Percentiles rank a stretch among this genome's conserved stretches.
Conservation (phyloP, 1,140 invertebrate genomes). For the Drosophila nannoptera region DNA sequence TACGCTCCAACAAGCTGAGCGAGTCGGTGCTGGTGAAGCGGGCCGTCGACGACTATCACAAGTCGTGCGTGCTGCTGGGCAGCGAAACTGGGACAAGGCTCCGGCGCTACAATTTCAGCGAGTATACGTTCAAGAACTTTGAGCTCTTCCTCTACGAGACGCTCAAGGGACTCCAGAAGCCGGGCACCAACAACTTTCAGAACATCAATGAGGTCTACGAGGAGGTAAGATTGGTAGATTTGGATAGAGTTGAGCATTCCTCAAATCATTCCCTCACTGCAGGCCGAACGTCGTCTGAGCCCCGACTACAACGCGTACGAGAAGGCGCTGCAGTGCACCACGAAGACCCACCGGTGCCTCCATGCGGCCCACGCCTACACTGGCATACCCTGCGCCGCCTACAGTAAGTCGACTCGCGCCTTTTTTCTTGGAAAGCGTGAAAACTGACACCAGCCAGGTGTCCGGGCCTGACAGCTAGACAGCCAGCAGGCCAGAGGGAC, state of each 20-base stretch:
- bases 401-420: slow-evolving; percentile 83
- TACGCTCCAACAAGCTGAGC: slow-evolving; percentile 91
- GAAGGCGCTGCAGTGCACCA: slow-evolving; percentile 84
- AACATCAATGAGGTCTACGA: slow-evolving; percentile 80
- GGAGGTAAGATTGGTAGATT: slow-evolving; percentile 63
- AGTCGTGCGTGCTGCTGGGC: slow-evolving; percentile 86
- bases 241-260: not conserved
- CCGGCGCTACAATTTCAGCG: slow-evolving; percentile 84
- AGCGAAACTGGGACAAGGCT: slow-evolving; percentile 80
- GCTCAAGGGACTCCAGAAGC: slow-evolving; percentile 87
- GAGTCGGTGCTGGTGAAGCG: slow-evolving; percentile 94
- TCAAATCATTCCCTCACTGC: not conserved
- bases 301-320: slow-evolving; percentile 81
- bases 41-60: slow-evolving; percentile 88
- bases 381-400: slow-evolving; percentile 90
- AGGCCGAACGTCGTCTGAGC: slow-evolving; percentile 80
- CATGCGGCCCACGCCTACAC: slow-evolving; percentile 95
- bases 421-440: slow-evolving; percentile 51
- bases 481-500: not conserved
- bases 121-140: slow-evolving; percentile 90
- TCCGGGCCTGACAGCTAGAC: slow-evolving; percentile 2
- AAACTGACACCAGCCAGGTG: slow-evolving; percentile 54
- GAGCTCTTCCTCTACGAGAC: slow-evolving; percentile 95
- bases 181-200: slow-evolving; percentile 80
- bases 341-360: slow-evolving; percentile 91